Base-by-base conservation (phyloP, 2,888 invertebrate species). In the Chirona hameri region DNA sequence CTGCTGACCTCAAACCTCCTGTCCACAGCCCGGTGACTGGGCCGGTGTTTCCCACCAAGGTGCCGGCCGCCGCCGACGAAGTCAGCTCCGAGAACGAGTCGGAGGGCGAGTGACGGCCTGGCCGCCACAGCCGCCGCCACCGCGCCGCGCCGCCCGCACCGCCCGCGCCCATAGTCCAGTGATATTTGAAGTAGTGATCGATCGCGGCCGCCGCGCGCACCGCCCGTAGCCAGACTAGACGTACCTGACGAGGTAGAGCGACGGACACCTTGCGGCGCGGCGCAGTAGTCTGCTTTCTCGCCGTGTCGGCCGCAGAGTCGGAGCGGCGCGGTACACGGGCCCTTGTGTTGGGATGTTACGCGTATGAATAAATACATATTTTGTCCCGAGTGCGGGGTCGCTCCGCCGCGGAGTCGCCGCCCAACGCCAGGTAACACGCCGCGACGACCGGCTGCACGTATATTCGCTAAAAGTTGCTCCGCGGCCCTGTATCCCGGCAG, bases 1-100 rank as follows among this genome's bases (percentile, higher is more conserved):
- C 52, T 18, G 12, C 52, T 65, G 65, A 65, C 65, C 4, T 0
- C 72, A 2, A 3, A n/a, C 69, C 27, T 18, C 29, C 18, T 76
- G 39, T 46, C 24, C 10, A 24, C 76, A 76, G 76, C 24, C 76
- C 76, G 15, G 76, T 76, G 76, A 39, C 76, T 5, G 76, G 76
- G 21, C 76, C 76, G 10, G 24, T 76, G 76, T 39, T 76, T 24
- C 76, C 76, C 39, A 80, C 48, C 52, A 48, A 80, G 27, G 52
- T 80, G 52, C 80, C 80, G 21, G 27, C 52, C 12, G 80, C 29
- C 27, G 80, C 15, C 52, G 80, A 52, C 52, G 80, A 48, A 15
- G 52, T 21, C 80, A 80, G 80, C 21, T 80, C 80, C 12, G 80
- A 80, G 15, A 80, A 52, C 52, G 80, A 80, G 52, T 80, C 80